Evolutionary conservation across 2,797 vertebrate genomes (phyloP), one percentile per base, ranked within the genome.

Genomic region (Pangasius djambal): DNA sequence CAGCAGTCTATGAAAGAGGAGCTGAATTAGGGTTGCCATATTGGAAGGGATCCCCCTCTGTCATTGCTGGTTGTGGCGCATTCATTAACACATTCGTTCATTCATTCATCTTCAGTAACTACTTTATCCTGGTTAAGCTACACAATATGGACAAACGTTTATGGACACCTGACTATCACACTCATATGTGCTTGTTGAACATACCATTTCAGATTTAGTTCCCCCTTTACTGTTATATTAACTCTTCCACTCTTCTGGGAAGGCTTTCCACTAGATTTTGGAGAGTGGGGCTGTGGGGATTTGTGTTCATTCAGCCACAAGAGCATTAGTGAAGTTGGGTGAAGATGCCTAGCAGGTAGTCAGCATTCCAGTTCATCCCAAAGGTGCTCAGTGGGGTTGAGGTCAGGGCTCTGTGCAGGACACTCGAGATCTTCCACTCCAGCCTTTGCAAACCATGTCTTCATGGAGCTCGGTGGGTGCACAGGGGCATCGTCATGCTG

Each of bases 1-100:
- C 84, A 83, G 74, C 69, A 88, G 63, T 82, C 69, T 70, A 83
- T 50, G 91, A 89, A 92, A 92, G 88, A 85, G 87, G 89, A 92
- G 89, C 87, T 87, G 86, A 28, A 69, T 77, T 18, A 31, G 72
- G 55, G 85, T 75, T 86, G 85, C 85, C 85, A 75, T 18, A 37
- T 86, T 86, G 25, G 15, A 40, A 4, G 1, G 2, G 28, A 86
- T 20, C 55, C 50, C 3, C 40, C 85, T 25, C 10, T 44, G 22
- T 34, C 8, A 48, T 82, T 28, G 22, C 50, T 52, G 2, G n/a
- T 79, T 79, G 13, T 22, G 18, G 31, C 16, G 25, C 78, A 59
- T 82, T 82, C 8, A n/a, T 31, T 10, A 8, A 79, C 34, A 37
- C 34, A 77, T 34, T 15, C 18, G 37, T 82, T 59, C 7, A 25